Conservation (phyloP, 2,888 invertebrate genomes). For the Scotopteryx bipunctaria region DNA sequence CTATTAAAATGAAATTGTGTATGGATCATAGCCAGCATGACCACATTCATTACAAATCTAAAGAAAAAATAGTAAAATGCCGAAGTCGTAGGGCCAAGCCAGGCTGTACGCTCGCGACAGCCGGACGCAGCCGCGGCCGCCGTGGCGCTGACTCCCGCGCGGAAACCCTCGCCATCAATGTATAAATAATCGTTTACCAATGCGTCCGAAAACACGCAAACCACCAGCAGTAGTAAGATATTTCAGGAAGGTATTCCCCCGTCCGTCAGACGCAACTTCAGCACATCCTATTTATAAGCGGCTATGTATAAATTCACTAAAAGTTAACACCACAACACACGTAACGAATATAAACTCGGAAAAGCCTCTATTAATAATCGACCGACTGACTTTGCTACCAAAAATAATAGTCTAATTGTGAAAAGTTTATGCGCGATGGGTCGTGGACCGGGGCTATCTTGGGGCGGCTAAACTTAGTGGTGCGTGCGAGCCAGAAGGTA, state of each 20-base stretch:
- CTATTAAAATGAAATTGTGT: no score
- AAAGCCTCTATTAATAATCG: slow-evolving; percentile 85
- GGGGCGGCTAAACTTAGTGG: slow-evolving; percentile 84
- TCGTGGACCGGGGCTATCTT: slow-evolving; percentile 84
- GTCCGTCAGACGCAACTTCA: slow-evolving; percentile 83
- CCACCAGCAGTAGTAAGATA: slow-evolving; percentile 81
- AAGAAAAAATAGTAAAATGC: no score
- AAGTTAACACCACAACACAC: slow-evolving; percentile 84
- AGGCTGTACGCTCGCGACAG: slow-evolving; percentile 20
- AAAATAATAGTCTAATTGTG: slow-evolving; percentile 85
- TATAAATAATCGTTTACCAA: slow-evolving; percentile 84
- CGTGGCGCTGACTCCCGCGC: slow-evolving; percentile 48
- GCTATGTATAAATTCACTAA: slow-evolving; percentile 84
- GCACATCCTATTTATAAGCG: slow-evolving; percentile 84
- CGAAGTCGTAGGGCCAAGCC: no score
- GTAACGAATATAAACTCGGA: slow-evolving; percentile 84
- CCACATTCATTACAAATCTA: no score
- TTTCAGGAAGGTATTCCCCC: slow-evolving; percentile 84
- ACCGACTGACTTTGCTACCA: slow-evolving; percentile 84
- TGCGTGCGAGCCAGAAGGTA: slow-evolving; percentile 81
- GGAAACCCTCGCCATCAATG: slow-evolving; percentile 71
- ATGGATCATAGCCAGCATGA: no score
- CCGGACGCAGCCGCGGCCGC: slow-evolving; percentile 38
- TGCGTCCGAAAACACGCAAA: slow-evolving; percentile 81
- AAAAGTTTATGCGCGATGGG: slow-evolving; percentile 84